These are phyloP conservation scores for Tipula vernalis DNA, from an alignment of 2,888 invertebrate genomes.

Conservation along the genomic window DNA sequence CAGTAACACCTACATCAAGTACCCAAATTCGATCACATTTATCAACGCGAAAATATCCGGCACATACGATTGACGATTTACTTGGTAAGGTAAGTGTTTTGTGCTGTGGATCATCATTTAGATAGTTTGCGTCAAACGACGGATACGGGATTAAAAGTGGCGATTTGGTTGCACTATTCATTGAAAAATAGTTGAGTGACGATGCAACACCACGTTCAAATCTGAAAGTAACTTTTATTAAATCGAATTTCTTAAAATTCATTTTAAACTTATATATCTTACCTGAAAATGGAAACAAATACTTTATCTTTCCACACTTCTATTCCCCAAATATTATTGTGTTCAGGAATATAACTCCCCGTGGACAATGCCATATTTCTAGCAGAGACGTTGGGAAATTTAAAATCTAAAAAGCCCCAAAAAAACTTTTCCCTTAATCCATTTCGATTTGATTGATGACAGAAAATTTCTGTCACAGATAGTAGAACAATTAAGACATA, in stretches of 20 bases:
- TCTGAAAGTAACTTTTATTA: conserved; percentile 26
- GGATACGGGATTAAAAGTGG: conserved; percentile 64
- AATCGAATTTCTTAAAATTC: background rate
- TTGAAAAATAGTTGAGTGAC: conserved; percentile 48
- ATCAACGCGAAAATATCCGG: conserved; percentile 61
- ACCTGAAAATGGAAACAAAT: background rate
- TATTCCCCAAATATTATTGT: background rate
- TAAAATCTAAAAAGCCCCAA: background rate
- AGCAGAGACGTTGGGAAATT: background rate
- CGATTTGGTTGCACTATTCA: conserved; percentile 45
- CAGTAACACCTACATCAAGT: conserved; percentile 64
- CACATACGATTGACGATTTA: conserved; percentile 53
- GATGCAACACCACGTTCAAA: conserved; percentile 61
- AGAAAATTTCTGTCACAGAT: background rate
- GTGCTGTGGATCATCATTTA: background rate
- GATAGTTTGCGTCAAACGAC: conserved; percentile 55
- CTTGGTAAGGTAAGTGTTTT: conserved; percentile 32
- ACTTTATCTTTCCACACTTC: background rate
- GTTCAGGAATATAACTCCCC: background rate
- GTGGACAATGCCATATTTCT: background rate
- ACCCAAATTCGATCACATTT: conserved; percentile 72
- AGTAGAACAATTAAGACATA: background rate
- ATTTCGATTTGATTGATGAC: background rate
- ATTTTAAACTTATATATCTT: background rate
- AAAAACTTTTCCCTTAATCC: background rate